Evolutionary conservation across 1,140 invertebrate genomes (phyloP).

Genomic region (Conus betulinus): DNA sequence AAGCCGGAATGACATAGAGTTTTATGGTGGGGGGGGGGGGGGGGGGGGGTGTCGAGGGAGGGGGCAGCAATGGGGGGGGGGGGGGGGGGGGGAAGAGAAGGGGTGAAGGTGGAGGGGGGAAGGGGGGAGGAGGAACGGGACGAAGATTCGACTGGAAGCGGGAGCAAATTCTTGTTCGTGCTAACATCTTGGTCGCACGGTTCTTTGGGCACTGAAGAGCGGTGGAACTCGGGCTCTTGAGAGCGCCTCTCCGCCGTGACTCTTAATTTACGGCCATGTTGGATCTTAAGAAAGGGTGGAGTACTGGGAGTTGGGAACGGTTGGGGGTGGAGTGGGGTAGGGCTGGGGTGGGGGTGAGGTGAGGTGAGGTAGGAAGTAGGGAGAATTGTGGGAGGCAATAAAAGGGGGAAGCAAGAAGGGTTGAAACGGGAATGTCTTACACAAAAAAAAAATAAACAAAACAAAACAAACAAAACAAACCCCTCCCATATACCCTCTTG

Average conservation of each 20-base stretch:
- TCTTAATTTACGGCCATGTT: not conserved
- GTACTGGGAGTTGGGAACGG: not conserved
- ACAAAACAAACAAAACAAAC: no score
- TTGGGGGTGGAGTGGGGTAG: not conserved
- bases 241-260: not conserved
- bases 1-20: no score
- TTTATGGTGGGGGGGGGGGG: not conserved
- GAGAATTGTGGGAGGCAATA: not conserved
- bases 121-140: not conserved
- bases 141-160: slow-evolving; percentile 14
- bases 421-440: no score
- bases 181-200: slow-evolving; percentile 9
- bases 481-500: no score
- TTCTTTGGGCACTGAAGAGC: slow-evolving; percentile 8
- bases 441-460: no score
- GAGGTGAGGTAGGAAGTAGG: not conserved
- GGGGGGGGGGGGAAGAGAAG: not conserved
- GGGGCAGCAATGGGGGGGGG: not conserved
- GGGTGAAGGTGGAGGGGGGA: not conserved
- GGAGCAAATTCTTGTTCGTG: slow-evolving; percentile 25
- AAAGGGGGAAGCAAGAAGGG: no score
- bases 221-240: not conserved
- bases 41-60: not conserved
- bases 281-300: not conserved
- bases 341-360: not conserved